phyloP scores from a whole-genome alignment of 1,140 invertebrate genomes.

The Aphelenchoides fujianensis region DNA sequence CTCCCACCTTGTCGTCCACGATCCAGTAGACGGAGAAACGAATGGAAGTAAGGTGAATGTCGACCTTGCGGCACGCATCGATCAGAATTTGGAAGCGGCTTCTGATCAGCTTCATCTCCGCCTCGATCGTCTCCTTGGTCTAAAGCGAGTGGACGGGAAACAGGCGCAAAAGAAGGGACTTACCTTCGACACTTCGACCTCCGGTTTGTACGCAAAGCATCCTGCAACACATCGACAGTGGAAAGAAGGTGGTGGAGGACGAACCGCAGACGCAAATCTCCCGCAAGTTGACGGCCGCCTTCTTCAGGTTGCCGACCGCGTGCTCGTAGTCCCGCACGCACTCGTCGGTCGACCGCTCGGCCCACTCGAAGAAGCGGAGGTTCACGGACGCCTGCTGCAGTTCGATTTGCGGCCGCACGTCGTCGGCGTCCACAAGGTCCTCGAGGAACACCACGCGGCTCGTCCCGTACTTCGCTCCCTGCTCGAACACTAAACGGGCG shows the following conservation, averaged over 20 bases:
- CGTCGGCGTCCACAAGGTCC: conserved; percentile 11
- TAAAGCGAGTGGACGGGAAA: background rate
- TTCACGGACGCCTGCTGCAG: background rate
- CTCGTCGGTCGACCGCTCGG: background rate
- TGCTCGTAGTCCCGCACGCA: background rate
- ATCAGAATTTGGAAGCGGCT: background rate
- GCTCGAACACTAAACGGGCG: conserved; percentile 2
- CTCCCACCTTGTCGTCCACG: background rate
- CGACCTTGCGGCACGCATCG: background rate
- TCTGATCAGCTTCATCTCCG: background rate
- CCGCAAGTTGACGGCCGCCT: background rate
- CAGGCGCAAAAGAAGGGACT: too few relatives aligned
- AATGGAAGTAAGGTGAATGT: background rate
- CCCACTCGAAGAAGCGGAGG: conserved; percentile 6
- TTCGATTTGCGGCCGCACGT: background rate
- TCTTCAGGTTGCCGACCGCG: background rate
- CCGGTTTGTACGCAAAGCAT: conserved; percentile 9
- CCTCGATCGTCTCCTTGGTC: background rate
- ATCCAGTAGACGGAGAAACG: background rate
- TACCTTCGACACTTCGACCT: background rate
- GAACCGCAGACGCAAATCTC: background rate
- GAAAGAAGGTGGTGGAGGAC: too few relatives aligned
- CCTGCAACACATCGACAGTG: background rate
- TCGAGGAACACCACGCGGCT: background rate
- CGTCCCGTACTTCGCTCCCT: background rate